Percentiles rank a stretch among this genome's conserved stretches.
Conservation (phyloP, 1,140 invertebrate species). For the Drosophila guanche region DNA sequence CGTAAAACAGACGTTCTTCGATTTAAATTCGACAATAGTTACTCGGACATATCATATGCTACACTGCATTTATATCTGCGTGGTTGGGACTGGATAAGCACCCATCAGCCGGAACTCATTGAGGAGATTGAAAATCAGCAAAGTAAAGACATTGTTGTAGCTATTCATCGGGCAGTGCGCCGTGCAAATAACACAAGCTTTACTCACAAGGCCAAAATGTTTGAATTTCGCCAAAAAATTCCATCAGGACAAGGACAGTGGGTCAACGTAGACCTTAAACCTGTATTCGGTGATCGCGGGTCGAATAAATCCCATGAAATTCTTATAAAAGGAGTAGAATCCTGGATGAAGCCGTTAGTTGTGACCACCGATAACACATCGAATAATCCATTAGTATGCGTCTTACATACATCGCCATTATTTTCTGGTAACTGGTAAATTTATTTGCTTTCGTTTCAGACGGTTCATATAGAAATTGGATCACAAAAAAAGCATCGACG, state of each 20-base stretch:
- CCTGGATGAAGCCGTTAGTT: conserved; percentile 84
- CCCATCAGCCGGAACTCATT: conserved; percentile 53
- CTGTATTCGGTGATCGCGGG: conserved; percentile 88
- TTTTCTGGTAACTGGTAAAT: conserved; percentile 7
- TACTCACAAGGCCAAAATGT: conserved; percentile 64
- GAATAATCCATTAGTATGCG: conserved; percentile 60
- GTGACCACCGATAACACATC: conserved; percentile 55
- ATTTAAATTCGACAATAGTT: conserved; percentile 59
- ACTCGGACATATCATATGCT: conserved; percentile 64
- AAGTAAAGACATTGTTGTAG: conserved; percentile 55
- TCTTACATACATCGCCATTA: not conserved
- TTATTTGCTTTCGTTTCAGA: conserved; percentile 85
- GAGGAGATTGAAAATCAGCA: conserved; percentile 35
- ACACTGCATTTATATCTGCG: conserved; percentile 69
- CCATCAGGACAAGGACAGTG: conserved; percentile 86
- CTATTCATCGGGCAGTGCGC: conserved; percentile 48
- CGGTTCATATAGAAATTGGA: conserved; percentile 91
- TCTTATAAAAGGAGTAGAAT: conserved; percentile 87
- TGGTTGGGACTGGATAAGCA: conserved; percentile 67
- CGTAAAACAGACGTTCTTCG: conserved; percentile 59
- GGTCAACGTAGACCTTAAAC: conserved; percentile 90
- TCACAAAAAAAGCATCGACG: conserved; percentile 87
- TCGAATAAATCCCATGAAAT: conserved; percentile 90
- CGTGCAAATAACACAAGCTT: conserved; percentile 54
- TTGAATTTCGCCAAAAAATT: conserved; percentile 67